Percentiles rank a stretch among this genome's conserved stretches.
Conservation (phyloP, 92 coral and sea anemone species). For the Nematostella vectensis region DNA sequence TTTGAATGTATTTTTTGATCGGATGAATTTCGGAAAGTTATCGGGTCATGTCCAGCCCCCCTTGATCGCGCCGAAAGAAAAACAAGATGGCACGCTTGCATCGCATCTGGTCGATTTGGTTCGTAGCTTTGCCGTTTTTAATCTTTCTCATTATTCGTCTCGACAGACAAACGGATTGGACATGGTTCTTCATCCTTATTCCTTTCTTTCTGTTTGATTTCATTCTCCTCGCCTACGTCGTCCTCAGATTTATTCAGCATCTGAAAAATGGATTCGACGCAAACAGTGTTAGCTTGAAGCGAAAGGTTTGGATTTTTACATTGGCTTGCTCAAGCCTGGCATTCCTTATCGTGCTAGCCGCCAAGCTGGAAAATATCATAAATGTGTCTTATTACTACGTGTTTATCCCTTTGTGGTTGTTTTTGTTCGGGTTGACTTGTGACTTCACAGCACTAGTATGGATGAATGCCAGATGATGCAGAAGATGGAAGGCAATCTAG, state of each 20-base stretch:
- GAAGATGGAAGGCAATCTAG: too few species aligned
- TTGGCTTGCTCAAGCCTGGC: slow-evolving; percentile 57
- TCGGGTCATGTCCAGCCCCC: background rate
- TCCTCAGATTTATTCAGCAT: slow-evolving; percentile 63
- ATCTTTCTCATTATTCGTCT: slow-evolving; percentile 78
- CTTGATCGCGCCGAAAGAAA: background rate
- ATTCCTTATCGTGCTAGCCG: slow-evolving; percentile 68
- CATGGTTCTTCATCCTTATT: slow-evolving; percentile 81
- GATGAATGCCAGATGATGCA: too few species aligned
- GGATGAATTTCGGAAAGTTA: background rate
- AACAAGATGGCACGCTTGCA: slow-evolving; percentile 54
- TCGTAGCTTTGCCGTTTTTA: slow-evolving; percentile 65
- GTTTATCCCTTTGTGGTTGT: slow-evolving; percentile 80
- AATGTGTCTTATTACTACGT: slow-evolving; percentile 69
- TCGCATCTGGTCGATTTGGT: slow-evolving; percentile 75
- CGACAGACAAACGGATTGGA: slow-evolving; percentile 77
- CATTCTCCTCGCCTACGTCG: slow-evolving; percentile 36
- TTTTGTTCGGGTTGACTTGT: slow-evolving; percentile 56
- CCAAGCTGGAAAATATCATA: slow-evolving; percentile 64
- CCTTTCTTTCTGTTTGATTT: slow-evolving; percentile 71
- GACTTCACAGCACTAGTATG: slow-evolving; percentile 63
- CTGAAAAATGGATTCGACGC: slow-evolving; percentile 50
- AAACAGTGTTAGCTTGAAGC: slow-evolving; percentile 35
- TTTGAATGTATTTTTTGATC: too few species aligned
- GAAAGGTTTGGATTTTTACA: slow-evolving; percentile 75